Conservation (phyloP, 2,113 vertebrate species). For the Dunckerocampus dactyliophorus region DNA sequence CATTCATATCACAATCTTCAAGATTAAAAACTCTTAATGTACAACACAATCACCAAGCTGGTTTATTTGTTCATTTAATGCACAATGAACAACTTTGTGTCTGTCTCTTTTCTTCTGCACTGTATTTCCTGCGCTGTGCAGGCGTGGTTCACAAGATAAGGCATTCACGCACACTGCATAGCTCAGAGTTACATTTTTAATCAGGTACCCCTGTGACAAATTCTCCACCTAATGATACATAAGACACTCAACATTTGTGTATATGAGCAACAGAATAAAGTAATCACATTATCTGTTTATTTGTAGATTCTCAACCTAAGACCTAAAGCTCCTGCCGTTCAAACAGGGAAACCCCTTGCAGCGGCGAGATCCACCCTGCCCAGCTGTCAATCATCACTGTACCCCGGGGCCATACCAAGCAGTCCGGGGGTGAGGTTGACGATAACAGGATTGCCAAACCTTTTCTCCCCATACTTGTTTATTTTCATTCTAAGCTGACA, state of each 20-base stretch:
- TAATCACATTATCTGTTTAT: slow-evolving; percentile 69
- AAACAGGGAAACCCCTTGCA: slow-evolving; percentile 49
- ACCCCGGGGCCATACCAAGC: slow-evolving; percentile 61
- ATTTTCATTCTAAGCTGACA: slow-evolving; percentile 74
- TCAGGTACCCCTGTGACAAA: too few relatives aligned
- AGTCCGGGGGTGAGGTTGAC: slow-evolving; percentile 66
- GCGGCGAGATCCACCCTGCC: slow-evolving; percentile 59
- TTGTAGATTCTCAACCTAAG: slow-evolving; percentile 61
- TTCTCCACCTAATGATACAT: background rate
- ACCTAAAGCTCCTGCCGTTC: slow-evolving; percentile 61
- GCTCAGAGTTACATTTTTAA: too few relatives aligned
- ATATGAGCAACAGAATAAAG: slow-evolving; percentile 21
- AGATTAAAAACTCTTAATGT: too few relatives aligned
- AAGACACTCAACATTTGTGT: background rate
- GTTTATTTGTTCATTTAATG: too few relatives aligned
- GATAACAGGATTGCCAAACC: slow-evolving; percentile 62
- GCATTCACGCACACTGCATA: too few relatives aligned
- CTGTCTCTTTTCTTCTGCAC: too few relatives aligned
- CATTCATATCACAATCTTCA: too few relatives aligned
- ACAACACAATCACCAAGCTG: too few relatives aligned
- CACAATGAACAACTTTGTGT: too few relatives aligned
- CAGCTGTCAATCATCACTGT: slow-evolving; percentile 68
- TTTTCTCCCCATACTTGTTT: slow-evolving; percentile 69
- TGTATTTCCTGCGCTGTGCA: too few relatives aligned
- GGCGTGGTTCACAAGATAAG: too few relatives aligned